Evolutionary conservation across 2,113 vertebrate species (phyloP).

Genomic region (Zosterops japonicus): DNA sequence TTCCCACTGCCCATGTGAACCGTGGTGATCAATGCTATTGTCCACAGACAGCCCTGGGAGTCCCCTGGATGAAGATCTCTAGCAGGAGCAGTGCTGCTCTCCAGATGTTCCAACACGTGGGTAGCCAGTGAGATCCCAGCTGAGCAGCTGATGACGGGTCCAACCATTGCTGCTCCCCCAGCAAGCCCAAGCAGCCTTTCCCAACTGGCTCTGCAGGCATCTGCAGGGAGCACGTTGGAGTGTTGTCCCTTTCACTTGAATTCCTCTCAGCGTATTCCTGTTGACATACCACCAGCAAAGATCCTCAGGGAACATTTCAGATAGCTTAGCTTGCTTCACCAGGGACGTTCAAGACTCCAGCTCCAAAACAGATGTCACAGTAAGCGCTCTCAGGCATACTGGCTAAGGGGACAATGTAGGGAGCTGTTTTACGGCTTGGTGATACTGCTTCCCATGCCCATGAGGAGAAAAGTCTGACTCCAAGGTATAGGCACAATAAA

Average conservation of each 20-base stretch:
- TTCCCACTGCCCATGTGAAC: background rate
- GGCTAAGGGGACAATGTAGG: slow-evolving; percentile 8
- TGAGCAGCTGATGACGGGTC: background rate
- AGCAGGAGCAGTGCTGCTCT: background rate
- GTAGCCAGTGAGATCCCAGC: background rate
- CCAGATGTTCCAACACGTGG: background rate
- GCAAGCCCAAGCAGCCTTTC: background rate
- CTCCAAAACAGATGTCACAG: slow-evolving; percentile 42
- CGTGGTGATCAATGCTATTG: accelerated
- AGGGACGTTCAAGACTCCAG: slow-evolving; percentile 14
- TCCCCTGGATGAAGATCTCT: background rate
- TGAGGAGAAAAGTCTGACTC: background rate
- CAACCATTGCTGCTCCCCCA: background rate
- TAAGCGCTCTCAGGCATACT: background rate
- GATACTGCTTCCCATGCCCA: background rate
- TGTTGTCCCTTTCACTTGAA: background rate
- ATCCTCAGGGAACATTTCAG: slow-evolving; percentile 40
- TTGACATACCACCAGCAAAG: slow-evolving; percentile 60
- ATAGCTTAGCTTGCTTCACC: slow-evolving; percentile 52
- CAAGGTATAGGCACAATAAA: background rate
- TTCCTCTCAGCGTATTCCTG: slow-evolving; percentile 32
- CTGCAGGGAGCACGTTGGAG: background rate
- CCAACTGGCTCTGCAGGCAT: background rate
- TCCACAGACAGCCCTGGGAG: background rate
- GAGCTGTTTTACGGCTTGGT: background rate